Evolutionary conservation across 2,113 vertebrate genomes (phyloP).

Genomic region (Thinocorus orbignyianus): DNA sequence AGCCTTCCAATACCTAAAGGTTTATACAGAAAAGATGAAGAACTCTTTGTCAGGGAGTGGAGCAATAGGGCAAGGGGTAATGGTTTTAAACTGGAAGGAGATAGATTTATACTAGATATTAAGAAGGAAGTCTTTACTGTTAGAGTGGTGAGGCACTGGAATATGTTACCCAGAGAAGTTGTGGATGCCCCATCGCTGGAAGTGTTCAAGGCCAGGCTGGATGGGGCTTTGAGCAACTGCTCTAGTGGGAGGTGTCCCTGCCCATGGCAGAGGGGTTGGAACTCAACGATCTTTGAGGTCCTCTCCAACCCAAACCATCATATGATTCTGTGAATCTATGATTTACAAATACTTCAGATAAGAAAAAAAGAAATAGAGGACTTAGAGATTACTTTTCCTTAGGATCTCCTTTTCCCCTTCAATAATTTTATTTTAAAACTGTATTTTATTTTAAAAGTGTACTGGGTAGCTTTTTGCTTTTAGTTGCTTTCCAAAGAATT

Average conservation of each 20-base stretch:
- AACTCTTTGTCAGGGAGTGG: no score
- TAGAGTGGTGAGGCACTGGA: no score
- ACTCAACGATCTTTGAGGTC: not conserved
- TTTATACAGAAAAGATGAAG: no score
- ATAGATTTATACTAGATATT: not conserved
- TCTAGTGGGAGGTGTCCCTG: not conserved
- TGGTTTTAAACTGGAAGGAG: not conserved
- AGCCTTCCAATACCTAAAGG: no score
- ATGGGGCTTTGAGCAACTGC: no score
- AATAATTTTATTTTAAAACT: not conserved
- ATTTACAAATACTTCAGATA: not conserved
- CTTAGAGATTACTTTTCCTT: not conserved
- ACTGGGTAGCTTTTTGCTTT: not conserved
- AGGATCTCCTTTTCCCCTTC: not conserved
- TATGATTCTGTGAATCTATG: not conserved
- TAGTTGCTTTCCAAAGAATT: not conserved
- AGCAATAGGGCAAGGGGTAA: not conserved
- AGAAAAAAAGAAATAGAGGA: not conserved
- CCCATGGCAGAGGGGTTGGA: not conserved
- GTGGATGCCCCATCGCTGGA: no score
- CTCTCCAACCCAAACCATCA: not conserved
- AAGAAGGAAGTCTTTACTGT: not conserved
- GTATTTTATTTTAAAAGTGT: not conserved
- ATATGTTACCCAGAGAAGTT: no score
- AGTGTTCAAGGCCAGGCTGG: no score